Percentiles rank a stretch among this genome's conserved stretches.
phyloP scores from a whole-genome alignment of 1,140 invertebrate genomes.

The Reticulitermes speratus region DNA sequence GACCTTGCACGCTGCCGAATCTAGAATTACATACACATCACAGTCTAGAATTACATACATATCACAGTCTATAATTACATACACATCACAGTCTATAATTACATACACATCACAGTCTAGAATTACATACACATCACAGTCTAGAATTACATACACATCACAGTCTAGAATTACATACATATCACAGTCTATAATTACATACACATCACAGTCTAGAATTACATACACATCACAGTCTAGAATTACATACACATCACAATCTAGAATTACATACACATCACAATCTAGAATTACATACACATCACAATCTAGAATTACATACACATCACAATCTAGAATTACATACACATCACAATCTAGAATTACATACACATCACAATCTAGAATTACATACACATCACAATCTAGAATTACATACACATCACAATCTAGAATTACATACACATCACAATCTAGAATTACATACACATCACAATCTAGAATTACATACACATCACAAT shows the following conservation, averaged over 20 bases:
- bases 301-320: slow-evolving; percentile 52
- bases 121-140: no score
- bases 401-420: slow-evolving; percentile 52
- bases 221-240: no score
- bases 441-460: slow-evolving; percentile 56
- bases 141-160: no score
- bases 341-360: slow-evolving; percentile 57
- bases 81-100: no score
- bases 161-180: no score
- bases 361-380: slow-evolving; percentile 47
- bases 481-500: slow-evolving; percentile 47
- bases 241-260: no score
- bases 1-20: slow-evolving; percentile 67
- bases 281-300: slow-evolving; percentile 52
- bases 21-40: slow-evolving; percentile 42
- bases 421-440: slow-evolving; percentile 52
- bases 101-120: no score
- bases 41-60: no score
- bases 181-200: no score
- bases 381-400: slow-evolving; percentile 48
- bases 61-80: no score
- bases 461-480: slow-evolving; percentile 57
- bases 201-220: no score
- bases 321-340: slow-evolving; percentile 56
- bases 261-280: slow-evolving; percentile 48